phyloP scores from a whole-genome alignment of 2,113 vertebrate genomes.

The Empidonax alnorum region DNA sequence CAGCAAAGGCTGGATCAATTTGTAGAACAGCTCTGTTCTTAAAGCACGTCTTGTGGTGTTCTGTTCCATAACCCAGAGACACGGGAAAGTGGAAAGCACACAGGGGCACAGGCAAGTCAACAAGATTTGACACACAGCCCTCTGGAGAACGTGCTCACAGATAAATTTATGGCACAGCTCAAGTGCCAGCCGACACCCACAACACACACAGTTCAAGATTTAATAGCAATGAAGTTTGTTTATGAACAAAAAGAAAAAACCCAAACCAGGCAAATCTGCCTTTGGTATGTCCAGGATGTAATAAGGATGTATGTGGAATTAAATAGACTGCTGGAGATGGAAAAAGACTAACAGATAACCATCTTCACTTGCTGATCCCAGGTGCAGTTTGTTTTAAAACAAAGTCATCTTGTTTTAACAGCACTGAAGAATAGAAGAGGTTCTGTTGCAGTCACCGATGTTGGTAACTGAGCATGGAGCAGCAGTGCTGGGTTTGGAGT shows the following conservation, averaged over 20 bases:
- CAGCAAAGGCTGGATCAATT: background rate
- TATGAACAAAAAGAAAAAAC: background rate
- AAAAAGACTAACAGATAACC: background rate
- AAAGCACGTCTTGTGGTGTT: background rate
- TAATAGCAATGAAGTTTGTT: background rate
- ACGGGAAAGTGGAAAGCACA: background rate
- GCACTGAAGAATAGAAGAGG: background rate
- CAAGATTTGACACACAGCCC: background rate
- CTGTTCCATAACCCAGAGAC: background rate
- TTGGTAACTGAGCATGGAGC: background rate
- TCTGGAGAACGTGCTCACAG: accelerated
- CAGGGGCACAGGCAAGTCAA: background rate
- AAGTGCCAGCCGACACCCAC: background rate
- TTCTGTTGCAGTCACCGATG: background rate
- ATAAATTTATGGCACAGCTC: background rate
- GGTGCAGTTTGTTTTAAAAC: background rate
- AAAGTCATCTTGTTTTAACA: background rate
- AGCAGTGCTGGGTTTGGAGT: background rate
- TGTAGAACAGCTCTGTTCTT: background rate
- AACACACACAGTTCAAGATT: background rate
- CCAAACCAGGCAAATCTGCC: background rate
- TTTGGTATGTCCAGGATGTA: background rate
- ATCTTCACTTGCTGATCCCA: background rate
- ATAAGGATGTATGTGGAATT: background rate
- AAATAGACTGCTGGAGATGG: background rate